Percentiles rank a stretch among this genome's conserved stretches.
These are phyloP conservation scores for Hapalemur alaotrensis DNA, from an alignment of 2,797 vertebrate genomes.

Conservation along the genomic window DNA sequence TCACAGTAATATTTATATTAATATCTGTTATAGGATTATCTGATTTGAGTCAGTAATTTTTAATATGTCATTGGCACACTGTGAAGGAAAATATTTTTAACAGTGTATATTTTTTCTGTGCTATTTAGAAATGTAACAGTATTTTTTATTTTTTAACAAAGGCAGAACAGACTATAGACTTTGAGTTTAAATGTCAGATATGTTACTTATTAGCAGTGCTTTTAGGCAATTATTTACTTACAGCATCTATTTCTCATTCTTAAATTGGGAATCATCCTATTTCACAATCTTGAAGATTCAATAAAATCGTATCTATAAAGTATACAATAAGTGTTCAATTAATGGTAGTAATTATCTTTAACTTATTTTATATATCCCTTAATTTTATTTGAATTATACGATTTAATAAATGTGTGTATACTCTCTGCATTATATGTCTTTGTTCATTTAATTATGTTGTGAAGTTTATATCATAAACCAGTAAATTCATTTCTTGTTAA, in stretches of 20 bases:
- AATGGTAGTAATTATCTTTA: neutral
- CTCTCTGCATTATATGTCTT: neutral
- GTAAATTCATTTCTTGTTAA: conserved; percentile 24
- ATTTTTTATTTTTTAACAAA: neutral
- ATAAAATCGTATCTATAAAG: neutral
- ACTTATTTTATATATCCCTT: neutral
- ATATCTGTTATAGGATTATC: neutral
- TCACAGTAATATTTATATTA: neutral
- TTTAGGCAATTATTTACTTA: neutral
- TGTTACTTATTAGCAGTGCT: neutral
- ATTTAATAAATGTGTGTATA: neutral
- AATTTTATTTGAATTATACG: conserved; percentile 6
- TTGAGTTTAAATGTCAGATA: neutral
- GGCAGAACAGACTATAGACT: neutral
- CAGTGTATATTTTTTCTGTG: neutral
- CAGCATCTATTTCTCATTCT: neutral
- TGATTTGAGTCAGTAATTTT: neutral
- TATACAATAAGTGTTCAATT: neutral
- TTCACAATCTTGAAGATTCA: neutral
- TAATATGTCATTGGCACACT: neutral
- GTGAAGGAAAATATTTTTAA: neutral
- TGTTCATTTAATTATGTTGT: neutral
- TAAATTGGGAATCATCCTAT: neutral
- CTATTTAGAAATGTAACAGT: neutral
- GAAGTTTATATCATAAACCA: neutral